Percentiles rank a stretch among this genome's conserved stretches.
phyloP scores from a whole-genome alignment of 2,113 vertebrate genomes.

The Rostratula benghalensis region DNA sequence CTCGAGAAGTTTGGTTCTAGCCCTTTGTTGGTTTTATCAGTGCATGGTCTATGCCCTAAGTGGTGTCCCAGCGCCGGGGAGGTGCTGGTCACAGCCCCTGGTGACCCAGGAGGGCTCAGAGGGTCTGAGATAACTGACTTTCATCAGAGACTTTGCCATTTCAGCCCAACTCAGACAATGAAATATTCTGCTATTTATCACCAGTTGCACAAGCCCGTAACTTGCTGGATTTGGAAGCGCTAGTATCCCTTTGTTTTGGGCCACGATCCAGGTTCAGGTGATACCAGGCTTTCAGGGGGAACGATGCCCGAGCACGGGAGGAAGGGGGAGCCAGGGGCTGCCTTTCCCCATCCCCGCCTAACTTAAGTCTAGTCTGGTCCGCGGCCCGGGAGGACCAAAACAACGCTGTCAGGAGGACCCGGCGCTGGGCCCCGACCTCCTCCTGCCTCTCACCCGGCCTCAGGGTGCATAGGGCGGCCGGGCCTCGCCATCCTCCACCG shows the following conservation, averaged over 20 bases:
- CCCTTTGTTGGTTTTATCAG: neutral
- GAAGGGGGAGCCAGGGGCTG: neutral
- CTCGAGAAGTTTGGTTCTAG: neutral
- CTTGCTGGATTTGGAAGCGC: neutral
- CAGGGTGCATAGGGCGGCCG: neutral
- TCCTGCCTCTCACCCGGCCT: too few relatives aligned
- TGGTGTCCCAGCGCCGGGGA: neutral
- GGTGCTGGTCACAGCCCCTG: neutral
- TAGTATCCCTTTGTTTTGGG: neutral
- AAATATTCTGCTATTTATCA: neutral
- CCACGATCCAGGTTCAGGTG: neutral
- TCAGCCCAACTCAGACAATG: neutral
- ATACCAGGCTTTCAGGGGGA: neutral
- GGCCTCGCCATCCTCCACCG: neutral
- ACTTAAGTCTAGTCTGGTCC: neutral
- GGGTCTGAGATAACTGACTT: neutral
- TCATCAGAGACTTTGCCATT: neutral
- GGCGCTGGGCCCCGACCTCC: neutral
- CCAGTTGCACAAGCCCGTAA: neutral
- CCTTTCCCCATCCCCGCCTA: neutral
- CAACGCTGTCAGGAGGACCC: neutral
- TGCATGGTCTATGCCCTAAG: neutral
- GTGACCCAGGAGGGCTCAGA: neutral
- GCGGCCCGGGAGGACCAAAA: neutral
- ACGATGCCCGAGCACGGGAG: neutral